Base-by-base conservation (phyloP, 2,888 invertebrate genomes). In the Drosophila paucipuncta region DNA sequence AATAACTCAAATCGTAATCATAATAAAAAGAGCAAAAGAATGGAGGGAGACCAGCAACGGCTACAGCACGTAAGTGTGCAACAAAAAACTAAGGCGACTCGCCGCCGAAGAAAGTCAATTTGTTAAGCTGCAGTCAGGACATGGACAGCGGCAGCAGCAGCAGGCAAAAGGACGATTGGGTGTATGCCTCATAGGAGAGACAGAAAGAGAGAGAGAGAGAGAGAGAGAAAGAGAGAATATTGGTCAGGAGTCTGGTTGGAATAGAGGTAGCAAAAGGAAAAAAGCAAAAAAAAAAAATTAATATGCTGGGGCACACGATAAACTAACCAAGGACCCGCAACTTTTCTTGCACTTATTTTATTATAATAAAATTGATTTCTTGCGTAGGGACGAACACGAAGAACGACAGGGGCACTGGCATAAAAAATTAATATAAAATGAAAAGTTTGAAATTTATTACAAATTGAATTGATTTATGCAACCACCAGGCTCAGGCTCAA, bases 361-460 rank as follows among this genome's bases (percentile, higher is more conserved):
- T 89, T 89, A 87, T 83, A 86, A 87, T 83, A 85, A 87, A 87
- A 87, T 87, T 87, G 86, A 89, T 87, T 87, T 82, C 83, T 70
- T 80, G 74, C 68, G 70, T 31, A 2, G 58, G 49, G 52, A 41
- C 43, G 58, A 37, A 30, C 18, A 64, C 43, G 73, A 54, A 52
- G 25, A 59, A 41, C 73, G 76, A 75, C 77, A 71, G 50, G 60
- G 55, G 50, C 57, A 79, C 77, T 79, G 84, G 74, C 86, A 85
- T 89, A 85, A 86, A 86, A 89, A 89, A 87, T 87, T 87, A 87
- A 87, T 87, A 87, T 89, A 86, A 89, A 87, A 87, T 89, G 86
- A 87, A 87, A 87, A 87, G 87, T 87, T 87, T 89, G 87, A 89
- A 87, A 87, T 87, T 87, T 87, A 89, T 87, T 87, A 85, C 86